These are phyloP conservation scores for Micropterix aruncella DNA, from an alignment of 2,888 invertebrate genomes.

Conservation along the genomic window DNA sequence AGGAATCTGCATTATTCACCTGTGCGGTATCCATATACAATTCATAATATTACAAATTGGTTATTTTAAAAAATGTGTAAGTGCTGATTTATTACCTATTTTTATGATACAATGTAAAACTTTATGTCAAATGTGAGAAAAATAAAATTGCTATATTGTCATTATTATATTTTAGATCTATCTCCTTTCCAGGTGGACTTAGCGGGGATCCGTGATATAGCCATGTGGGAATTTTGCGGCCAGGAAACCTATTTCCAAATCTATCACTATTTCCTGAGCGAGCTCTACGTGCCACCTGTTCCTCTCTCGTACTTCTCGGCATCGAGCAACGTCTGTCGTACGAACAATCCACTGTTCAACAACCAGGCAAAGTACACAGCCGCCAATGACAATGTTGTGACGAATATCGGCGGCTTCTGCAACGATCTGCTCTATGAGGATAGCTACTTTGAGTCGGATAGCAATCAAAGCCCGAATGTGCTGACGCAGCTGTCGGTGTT, in stretches of 20 bases:
- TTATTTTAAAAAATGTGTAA: no score
- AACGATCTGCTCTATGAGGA: background rate
- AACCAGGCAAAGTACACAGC: constrained; percentile 12
- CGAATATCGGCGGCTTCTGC: constrained; percentile 6
- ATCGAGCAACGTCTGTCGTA: constrained; percentile 4
- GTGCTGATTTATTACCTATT: no score
- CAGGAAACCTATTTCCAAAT: constrained; percentile 54
- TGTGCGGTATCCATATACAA: no score
- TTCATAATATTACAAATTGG: no score
- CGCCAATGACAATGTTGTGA: constrained; percentile 12
- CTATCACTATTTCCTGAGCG: constrained; percentile 59
- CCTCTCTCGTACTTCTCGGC: constrained; percentile 8
- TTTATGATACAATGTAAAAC: no score
- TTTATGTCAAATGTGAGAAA: no score
- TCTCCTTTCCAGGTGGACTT: constrained; percentile 26
- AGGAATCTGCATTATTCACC: no score
- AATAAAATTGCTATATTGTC: constrained; percentile 3
- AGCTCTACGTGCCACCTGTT: constrained; percentile 11
- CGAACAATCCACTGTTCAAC: constrained; percentile 7
- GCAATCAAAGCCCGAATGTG: background rate
- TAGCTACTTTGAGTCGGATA: background rate
- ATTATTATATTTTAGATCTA: constrained; percentile 5
- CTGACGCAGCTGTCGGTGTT: constrained; percentile 34
- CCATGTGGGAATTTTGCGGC: constrained; percentile 64
- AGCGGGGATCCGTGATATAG: constrained; percentile 45